Evolutionary conservation across 2,797 vertebrate genomes (phyloP).

Genomic region (Kryptolebias ocellatus): DNA sequence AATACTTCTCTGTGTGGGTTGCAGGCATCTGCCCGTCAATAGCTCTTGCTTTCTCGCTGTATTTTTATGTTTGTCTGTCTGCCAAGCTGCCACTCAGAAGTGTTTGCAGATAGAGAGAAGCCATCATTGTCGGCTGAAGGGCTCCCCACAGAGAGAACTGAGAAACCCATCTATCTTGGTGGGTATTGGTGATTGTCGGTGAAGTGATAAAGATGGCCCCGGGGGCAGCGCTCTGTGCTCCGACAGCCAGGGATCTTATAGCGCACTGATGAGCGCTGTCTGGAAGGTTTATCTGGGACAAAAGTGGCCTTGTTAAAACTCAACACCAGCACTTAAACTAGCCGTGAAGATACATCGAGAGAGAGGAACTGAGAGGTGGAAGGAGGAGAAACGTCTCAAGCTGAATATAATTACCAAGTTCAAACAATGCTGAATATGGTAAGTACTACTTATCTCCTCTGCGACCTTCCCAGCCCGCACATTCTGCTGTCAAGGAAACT

Average conservation of each 20-base stretch:
- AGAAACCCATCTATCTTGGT: conserved; percentile 68
- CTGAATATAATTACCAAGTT: conserved; percentile 76
- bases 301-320: conserved; percentile 75
- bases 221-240: conserved; percentile 65
- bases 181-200: conserved; percentile 71
- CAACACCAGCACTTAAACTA: conserved; percentile 68
- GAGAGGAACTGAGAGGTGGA: conserved; percentile 46
- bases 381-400: conserved; percentile 53
- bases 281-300: conserved; percentile 72
- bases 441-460: conserved; percentile 74
- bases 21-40: conserved; percentile 73
- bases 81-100: conserved; percentile 71
- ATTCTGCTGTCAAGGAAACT: conserved; percentile 68
- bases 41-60: conserved; percentile 61
- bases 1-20: conserved; percentile 61
- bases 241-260: conserved; percentile 64
- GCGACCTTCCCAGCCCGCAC: conserved; percentile 56
- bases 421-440: conserved; percentile 68
- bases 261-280: conserved; percentile 66
- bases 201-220: conserved; percentile 71
- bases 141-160: conserved; percentile 62
- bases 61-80: conserved; percentile 68
- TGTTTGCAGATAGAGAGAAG: conserved; percentile 59
- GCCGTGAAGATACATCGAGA: conserved; percentile 57
- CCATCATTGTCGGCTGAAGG: conserved; percentile 61